phyloP scores from a whole-genome alignment of 2,113 vertebrate species.

The Myxocyprinus asiaticus region DNA sequence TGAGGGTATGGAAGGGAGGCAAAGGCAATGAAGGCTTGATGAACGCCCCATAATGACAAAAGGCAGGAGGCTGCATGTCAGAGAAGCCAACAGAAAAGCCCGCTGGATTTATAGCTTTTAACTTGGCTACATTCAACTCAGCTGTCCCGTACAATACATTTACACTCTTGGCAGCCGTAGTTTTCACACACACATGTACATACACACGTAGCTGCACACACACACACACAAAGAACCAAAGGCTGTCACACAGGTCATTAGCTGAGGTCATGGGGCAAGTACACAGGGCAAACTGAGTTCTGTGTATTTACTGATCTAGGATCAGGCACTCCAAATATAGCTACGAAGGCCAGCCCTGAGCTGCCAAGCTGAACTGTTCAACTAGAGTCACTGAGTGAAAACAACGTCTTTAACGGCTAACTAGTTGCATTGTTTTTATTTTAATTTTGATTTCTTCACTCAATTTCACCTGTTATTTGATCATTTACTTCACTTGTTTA shows the following conservation, averaged over 20 bases:
- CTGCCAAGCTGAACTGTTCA: background rate
- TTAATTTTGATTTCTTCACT: constrained; percentile 35
- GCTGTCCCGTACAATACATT: constrained; percentile 71
- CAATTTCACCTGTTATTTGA: constrained; percentile 25
- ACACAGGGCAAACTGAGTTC: constrained; percentile 7
- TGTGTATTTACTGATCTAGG: constrained; percentile 30
- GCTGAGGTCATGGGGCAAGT: constrained; percentile 50
- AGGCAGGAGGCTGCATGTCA: constrained; percentile 81
- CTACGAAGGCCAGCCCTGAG: constrained; percentile 6
- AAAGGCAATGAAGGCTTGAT: constrained; percentile 61
- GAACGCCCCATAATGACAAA: constrained; percentile 79
- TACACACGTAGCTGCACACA: background rate
- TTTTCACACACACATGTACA: background rate
- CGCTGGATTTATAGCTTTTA: constrained; percentile 82
- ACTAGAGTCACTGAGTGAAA: background rate
- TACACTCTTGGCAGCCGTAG: constrained; percentile 47
- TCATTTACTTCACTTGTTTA: constrained; percentile 6
- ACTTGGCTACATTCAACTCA: constrained; percentile 80
- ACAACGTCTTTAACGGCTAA: background rate
- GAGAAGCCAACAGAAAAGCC: constrained; percentile 73
- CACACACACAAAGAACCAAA: background rate
- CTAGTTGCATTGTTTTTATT: constrained; percentile 17
- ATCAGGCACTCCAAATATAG: constrained; percentile 42
- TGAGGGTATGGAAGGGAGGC: constrained; percentile 62
- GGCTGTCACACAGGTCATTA: constrained; percentile 24